phyloP scores from a whole-genome alignment of 2,888 invertebrate species.

The Archips xylosteana region DNA sequence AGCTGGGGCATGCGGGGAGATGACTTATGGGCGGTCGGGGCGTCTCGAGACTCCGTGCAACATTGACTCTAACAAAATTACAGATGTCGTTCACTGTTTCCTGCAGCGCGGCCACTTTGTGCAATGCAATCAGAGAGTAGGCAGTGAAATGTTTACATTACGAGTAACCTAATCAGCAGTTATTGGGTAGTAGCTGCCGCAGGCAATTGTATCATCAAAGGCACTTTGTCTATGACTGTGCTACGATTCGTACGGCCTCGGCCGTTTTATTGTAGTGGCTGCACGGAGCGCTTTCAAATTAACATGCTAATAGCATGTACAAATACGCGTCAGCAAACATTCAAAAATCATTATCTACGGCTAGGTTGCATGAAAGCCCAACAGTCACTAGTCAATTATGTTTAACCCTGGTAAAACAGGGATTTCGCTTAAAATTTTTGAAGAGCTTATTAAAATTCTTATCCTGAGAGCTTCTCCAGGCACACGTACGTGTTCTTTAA shows the following conservation, averaged over 20 bases:
- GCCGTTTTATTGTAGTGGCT: not conserved
- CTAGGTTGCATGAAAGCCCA: not conserved
- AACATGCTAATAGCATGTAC: not conserved
- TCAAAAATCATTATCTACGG: not conserved
- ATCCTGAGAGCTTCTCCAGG: not conserved
- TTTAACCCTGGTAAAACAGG: too few relatives aligned
- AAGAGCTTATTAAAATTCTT: not conserved
- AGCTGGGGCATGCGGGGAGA: slow-evolving; percentile 19
- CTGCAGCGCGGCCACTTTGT: slow-evolving; percentile 24
- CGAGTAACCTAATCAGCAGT: slow-evolving; percentile 27
- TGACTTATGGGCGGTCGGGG: slow-evolving; percentile 33
- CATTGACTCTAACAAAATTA: slow-evolving; percentile 37
- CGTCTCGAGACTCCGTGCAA: slow-evolving; percentile 27
- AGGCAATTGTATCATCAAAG: slow-evolving; percentile 18
- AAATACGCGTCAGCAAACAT: not conserved
- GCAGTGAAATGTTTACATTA: slow-evolving; percentile 25
- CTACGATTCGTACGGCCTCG: not conserved
- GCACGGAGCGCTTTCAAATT: not conserved
- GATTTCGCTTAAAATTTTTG: not conserved
- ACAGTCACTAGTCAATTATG: not conserved
- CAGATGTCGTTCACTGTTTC: slow-evolving; percentile 30
- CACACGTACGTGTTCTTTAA: not conserved
- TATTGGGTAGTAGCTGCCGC: slow-evolving; percentile 24
- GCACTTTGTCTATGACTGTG: slow-evolving; percentile 18
- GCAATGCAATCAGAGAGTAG: slow-evolving; percentile 24